phyloP scores from a whole-genome alignment of 2,113 vertebrate species.

The Electrona antarctica region DNA sequence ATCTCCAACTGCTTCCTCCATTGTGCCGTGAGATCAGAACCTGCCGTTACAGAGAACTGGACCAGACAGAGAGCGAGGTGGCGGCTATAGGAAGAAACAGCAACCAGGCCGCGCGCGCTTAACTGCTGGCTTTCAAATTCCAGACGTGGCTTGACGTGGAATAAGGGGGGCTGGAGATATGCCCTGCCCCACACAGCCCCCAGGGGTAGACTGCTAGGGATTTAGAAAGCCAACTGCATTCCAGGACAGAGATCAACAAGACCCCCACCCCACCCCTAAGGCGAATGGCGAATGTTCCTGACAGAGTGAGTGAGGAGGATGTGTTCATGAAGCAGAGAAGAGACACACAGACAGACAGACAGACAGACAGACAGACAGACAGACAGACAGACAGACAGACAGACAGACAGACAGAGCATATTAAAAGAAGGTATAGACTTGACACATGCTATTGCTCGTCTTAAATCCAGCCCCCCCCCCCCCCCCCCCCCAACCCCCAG shows the following conservation, averaged over 20 bases:
- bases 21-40: constrained; percentile 39
- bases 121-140: constrained; percentile 67
- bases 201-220: constrained; percentile 71
- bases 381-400: neutral
- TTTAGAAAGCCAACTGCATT: constrained; percentile 77
- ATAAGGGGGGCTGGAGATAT: constrained; percentile 69
- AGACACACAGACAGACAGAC: neutral
- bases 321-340: neutral
- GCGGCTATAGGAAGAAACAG: constrained; percentile 12
- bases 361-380: too few species aligned
- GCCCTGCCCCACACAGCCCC: constrained; percentile 67
- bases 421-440: constrained; percentile 17
- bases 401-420: neutral
- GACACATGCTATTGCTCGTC: constrained; percentile 21
- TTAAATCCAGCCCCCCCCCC: constrained; percentile 27
- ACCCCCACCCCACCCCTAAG: constrained; percentile 53
- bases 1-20: constrained; percentile 65
- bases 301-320: constrained; percentile 13
- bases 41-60: neutral
- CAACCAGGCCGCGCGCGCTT: neutral
- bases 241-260: constrained; percentile 62
- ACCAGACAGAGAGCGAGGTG: constrained; percentile 21
- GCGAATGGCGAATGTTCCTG: constrained; percentile 35
- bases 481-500: neutral
- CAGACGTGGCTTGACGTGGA: constrained; percentile 63